Evolutionary conservation across 2,113 vertebrate genomes (phyloP), one percentile per base, ranked within the genome.

Genomic region (Aspidoscelis tigris): DNA sequence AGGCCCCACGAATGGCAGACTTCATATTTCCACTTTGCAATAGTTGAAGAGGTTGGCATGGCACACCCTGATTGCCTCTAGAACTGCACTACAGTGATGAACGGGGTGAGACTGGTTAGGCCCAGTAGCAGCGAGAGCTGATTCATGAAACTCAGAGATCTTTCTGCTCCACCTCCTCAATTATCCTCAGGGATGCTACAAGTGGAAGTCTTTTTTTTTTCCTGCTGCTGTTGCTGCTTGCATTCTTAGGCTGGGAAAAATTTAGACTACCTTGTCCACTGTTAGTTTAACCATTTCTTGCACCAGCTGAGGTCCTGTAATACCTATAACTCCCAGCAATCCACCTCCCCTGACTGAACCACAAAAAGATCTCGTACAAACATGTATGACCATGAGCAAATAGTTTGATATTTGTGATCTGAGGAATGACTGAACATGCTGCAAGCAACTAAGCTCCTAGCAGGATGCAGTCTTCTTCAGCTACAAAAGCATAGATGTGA

Each of bases 231-330:
- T 50, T 69, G 50, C 33, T 76, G 55, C 53, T 69, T 22, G 26
- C 76, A 64, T 71, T 50, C 55, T 20, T 41, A 68, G 68, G 75
- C 33, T 61, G 39, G 33, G 74, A 76, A 53, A 24, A 83, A 43
- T 24, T 66, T 47, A 68, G 78, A 26, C 22, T 21, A 53, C 5
- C 4, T 53, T 61, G 39, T 78, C 33, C 10, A 41, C 50, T 77
- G 22, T 71, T 76, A 78, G 26, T 78, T 78, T 58, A 44, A 61
- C 16, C n/a, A 83, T 66, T 76, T 53, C 43, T 82, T 72, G 50
- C 47, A 78, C 66, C 61, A 70, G 8, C 43, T 68, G 44, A 69
- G 44, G 65, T 53, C 81, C 24, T 24, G 44, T 16, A 53, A 83
- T 66, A 76, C 47, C 73, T 77, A 5, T 41, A 76, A 69, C 58